A percentile compares a stretch with the other conserved stretches of the same genome.
Evolutionary conservation across 2,888 invertebrate genomes (phyloP).

Genomic region (Euplagia quadripunctaria): DNA sequence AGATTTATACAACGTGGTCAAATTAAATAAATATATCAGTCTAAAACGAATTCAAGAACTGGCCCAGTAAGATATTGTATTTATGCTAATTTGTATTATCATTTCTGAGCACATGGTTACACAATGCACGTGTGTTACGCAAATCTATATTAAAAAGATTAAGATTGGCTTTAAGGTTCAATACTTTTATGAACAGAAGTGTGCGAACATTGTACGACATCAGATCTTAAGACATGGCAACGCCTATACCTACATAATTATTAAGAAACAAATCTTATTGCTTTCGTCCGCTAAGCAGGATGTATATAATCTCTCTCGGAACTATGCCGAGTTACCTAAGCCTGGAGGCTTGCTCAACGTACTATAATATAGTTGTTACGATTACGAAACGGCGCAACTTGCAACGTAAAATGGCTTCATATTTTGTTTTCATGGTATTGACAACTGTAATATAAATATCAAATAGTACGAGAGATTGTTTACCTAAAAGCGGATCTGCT

Average conservation of each 20-base stretch:
- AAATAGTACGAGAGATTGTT: background rate
- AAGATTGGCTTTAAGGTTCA: conserved; percentile 5
- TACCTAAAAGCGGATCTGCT: background rate
- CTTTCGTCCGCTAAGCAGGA: conserved; percentile 67
- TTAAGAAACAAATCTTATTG: conserved; percentile 62
- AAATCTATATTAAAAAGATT: conserved; percentile 5
- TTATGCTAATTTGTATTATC: conserved; percentile 14
- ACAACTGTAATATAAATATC: background rate
- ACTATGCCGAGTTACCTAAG: conserved; percentile 80
- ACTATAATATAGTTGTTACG: conserved; percentile 68
- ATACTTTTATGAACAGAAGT: conserved; percentile 8
- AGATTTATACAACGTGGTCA: background rate
- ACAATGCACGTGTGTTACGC: conserved; percentile 12
- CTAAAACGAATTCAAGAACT: background rate
- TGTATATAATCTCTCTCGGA: conserved; percentile 79
- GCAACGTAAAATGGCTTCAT: conserved; percentile 58
- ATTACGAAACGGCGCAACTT: conserved; percentile 71
- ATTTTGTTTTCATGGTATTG: conserved; percentile 44
- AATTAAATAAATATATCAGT: background rate
- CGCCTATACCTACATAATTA: conserved; percentile 33
- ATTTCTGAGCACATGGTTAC: conserved; percentile 10
- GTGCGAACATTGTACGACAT: background rate
- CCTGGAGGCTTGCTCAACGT: conserved; percentile 70
- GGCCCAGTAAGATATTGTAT: conserved; percentile 11
- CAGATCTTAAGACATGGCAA: conserved; percentile 26